These are phyloP conservation scores for Takifugu rubripes DNA, from an alignment of 2,797 vertebrate genomes.

Conservation along the genomic window DNA sequence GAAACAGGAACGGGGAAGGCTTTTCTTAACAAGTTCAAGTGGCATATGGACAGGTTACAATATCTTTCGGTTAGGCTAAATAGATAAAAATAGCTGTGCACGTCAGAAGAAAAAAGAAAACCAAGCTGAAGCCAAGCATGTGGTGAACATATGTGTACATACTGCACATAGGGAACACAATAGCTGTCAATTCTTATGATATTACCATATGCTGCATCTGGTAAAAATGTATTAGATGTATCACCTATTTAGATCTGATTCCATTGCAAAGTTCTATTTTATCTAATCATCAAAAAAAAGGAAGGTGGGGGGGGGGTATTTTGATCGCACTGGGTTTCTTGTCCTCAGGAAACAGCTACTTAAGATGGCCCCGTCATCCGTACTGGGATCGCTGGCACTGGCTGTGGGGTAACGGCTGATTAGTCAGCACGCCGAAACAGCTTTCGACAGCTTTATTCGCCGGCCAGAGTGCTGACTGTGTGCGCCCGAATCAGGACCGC, in stretches of 20 bases:
- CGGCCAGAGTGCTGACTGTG: conserved; percentile 46
- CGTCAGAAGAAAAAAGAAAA: no score
- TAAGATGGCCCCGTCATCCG: conserved; percentile 56
- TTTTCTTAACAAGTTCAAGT: no score
- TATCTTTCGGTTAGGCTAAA: no score
- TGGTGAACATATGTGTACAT: conserved; percentile 40
- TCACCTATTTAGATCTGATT: neutral
- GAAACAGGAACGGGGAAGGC: neutral
- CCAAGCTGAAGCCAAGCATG: conserved; percentile 32
- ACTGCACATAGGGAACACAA: conserved; percentile 9
- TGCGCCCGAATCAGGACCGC: conserved; percentile 51
- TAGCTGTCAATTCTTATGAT: conserved; percentile 16
- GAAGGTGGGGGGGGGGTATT: no score
- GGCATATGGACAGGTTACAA: neutral
- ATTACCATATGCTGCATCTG: conserved; percentile 2
- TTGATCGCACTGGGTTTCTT: conserved; percentile 45
- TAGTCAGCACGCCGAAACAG: conserved; percentile 50
- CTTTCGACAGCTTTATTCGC: conserved; percentile 51
- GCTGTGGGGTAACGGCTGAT: conserved; percentile 55
- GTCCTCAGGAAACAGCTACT: conserved; percentile 52
- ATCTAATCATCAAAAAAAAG: neutral
- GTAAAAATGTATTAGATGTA: conserved; percentile 1
- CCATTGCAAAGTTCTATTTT: neutral
- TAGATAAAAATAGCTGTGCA: no score
- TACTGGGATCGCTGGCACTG: conserved; percentile 58